A percentile compares a stretch with the other conserved stretches of the same genome.
Evolutionary conservation across 2,113 vertebrate species (phyloP).

Genomic region (Oreochromis aureus): DNA sequence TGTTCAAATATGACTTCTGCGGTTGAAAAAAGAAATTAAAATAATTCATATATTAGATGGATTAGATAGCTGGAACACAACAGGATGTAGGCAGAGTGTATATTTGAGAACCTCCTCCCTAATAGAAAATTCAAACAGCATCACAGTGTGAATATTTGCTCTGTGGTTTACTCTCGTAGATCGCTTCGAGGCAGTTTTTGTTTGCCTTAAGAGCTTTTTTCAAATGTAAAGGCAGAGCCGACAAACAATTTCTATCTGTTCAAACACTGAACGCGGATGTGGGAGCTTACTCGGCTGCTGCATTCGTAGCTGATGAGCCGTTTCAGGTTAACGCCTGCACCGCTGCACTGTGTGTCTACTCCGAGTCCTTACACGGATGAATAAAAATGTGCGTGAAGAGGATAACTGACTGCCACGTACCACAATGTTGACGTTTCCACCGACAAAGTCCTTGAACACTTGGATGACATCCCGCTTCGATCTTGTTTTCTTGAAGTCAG

Average conservation of each 20-base stretch:
- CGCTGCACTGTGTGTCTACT: not conserved
- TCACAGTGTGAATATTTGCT: conserved; percentile 12
- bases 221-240: not conserved
- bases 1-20: conserved; percentile 86
- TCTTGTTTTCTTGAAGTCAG: conserved; percentile 93
- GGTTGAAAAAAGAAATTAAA: not conserved
- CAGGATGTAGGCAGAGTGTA: not conserved
- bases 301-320: not conserved
- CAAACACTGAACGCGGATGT: not conserved
- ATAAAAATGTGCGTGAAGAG: not conserved
- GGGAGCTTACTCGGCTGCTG: not conserved
- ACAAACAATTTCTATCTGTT: not conserved
- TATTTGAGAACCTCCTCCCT: not conserved
- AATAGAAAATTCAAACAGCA: conserved; percentile 13
- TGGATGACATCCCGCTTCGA: conserved; percentile 83
- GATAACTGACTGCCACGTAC: conserved; percentile 64
- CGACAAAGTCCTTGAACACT: conserved; percentile 87
- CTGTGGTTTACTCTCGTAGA: not conserved
- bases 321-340: not conserved
- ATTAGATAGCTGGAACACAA: not conserved
- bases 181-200: not conserved
- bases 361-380: not conserved
- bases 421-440: conserved; percentile 78
- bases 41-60: not conserved
- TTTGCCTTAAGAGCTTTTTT: not conserved